Evolutionary conservation across 2,888 invertebrate species (phyloP), one percentile per base, ranked within the genome.

Genomic region (Noctua fimbriata): DNA sequence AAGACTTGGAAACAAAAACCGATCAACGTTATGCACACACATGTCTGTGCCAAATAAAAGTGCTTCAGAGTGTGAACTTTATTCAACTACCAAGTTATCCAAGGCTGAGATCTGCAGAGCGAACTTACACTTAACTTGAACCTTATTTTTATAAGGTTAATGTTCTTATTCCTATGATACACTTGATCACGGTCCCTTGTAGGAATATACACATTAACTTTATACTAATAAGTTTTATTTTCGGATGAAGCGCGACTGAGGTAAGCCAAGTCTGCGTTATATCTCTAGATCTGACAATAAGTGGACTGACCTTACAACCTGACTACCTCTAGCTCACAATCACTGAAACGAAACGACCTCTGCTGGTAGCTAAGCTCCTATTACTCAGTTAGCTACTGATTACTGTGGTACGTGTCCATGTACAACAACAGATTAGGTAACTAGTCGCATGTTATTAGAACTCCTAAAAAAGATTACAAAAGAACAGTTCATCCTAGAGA

Each of bases 21-120:
- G 21, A 69, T 79, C 12, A 24, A 67, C 24, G 9, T 18, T 2
- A 44, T 55, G 21, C 12, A 70, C 18, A 32, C 47, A 18, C 44
- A 70, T 70, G n/a, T n/a, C 24, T 28, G n/a, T 78, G 69, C 69
- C 79, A 67, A 79, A 36, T 69, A 55, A 65, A 78, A 79, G 24
- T 67, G 44, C 12, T 32, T 67, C 44, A 49, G 28, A 36, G 36
- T 12, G 79, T 47, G 52, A 66, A 32, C 24, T 69, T 12, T 18
- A 32, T 44, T 65, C 44, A 44, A 65, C 28, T 66, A 58, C 5
- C 12, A 12, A 47, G 32, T 58, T 70, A 71, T 47, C 36, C n/a
- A 14, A 75, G 28, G 28, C 16, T 28, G 16, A 60, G 2, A 16
- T 28, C 16, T 60, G 10, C 14, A n/a, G 1, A n/a, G 21, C n/a